Conservation (phyloP, 2,797 vertebrate species). For the Pangasius larnaudii region DNA sequence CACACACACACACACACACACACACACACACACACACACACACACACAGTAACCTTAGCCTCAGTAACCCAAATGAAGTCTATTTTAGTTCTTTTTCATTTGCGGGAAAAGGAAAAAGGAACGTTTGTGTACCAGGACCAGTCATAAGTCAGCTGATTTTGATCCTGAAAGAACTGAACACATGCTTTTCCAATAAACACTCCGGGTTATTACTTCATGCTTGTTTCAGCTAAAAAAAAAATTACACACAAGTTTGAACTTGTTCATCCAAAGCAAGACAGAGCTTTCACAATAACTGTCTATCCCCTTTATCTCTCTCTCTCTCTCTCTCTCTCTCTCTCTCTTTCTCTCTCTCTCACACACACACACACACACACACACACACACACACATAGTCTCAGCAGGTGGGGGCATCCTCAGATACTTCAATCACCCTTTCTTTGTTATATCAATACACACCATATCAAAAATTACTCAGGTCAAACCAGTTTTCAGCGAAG, state of each 20-base stretch:
- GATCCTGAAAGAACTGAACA: slow-evolving; percentile 1
- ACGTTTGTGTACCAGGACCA: not conserved
- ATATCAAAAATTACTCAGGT: not conserved
- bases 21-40: not conserved
- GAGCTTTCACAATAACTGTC: not conserved
- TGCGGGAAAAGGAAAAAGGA: not conserved
- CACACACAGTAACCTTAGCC: not conserved
- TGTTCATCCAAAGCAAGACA: slow-evolving; percentile 5
- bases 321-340: not conserved
- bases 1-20: not conserved
- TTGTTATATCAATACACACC: not conserved
- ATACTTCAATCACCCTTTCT: not conserved
- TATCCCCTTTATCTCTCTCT: not conserved
- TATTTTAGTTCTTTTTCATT: not conserved
- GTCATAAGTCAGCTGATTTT: not conserved
- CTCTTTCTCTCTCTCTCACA: not conserved
- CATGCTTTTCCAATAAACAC: not conserved
- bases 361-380: not conserved
- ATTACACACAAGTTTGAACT: not conserved
- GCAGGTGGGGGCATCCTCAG: not conserved
- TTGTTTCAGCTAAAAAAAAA: slow-evolving; percentile 11
- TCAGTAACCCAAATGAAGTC: not conserved
- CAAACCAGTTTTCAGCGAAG: not conserved
- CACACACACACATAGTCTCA: not conserved
- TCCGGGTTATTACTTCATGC: not conserved